A percentile compares a stretch with the other conserved stretches of the same genome.
Conservation (phyloP, 2,113 vertebrate genomes). For the Thamnophis sirtalis region DNA sequence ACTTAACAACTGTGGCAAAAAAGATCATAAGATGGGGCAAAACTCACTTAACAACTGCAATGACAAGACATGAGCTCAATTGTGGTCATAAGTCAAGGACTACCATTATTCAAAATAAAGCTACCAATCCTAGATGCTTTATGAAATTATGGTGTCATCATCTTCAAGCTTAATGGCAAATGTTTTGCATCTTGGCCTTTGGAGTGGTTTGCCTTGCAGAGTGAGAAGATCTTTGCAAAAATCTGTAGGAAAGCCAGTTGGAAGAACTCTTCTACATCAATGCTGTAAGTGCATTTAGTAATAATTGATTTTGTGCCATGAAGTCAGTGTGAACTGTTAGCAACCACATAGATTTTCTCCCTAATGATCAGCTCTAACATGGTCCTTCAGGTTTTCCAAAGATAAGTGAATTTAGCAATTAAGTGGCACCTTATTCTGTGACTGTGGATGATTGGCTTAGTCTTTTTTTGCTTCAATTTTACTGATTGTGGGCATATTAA, state of each 20-base stretch:
- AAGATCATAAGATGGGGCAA: too few relatives aligned
- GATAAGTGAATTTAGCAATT: not conserved
- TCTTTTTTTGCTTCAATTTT: not conserved
- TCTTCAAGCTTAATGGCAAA: not conserved
- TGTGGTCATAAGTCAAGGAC: not conserved
- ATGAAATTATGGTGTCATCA: not conserved
- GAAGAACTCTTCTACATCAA: not conserved
- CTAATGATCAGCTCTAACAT: not conserved
- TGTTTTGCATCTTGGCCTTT: not conserved
- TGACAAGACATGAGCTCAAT: not conserved
- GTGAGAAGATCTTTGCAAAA: not conserved
- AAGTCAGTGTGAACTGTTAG: not conserved
- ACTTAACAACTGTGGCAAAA: too few relatives aligned
- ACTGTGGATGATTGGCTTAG: not conserved
- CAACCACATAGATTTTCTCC: not conserved
- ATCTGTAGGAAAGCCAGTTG: not conserved
- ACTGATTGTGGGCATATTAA: not conserved
- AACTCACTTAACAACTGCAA: not conserved
- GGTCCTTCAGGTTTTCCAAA: not conserved
- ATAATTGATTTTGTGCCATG: not conserved
- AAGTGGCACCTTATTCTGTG: not conserved
- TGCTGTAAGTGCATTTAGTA: not conserved
- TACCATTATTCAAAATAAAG: not conserved
- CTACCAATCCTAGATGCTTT: not conserved
- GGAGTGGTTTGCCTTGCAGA: not conserved